Conservation (phyloP, 2,888 invertebrate species). For the Strigamia maritima region DNA sequence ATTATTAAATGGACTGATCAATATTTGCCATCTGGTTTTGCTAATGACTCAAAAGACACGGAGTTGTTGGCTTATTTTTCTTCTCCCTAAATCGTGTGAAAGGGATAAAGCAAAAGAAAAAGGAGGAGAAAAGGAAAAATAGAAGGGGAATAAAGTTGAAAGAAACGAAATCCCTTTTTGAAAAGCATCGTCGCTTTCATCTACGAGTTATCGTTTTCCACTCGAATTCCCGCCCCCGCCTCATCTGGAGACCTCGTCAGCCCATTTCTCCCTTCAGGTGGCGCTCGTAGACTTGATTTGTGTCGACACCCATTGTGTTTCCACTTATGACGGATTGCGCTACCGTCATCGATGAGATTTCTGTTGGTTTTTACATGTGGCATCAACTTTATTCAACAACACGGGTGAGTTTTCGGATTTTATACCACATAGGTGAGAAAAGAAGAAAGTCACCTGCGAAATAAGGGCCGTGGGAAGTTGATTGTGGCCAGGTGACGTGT, state of each 20-base stretch:
- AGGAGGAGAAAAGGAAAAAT: background rate
- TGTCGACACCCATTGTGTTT: slow-evolving; percentile 22
- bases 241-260: slow-evolving; percentile 25
- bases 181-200: slow-evolving; percentile 24
- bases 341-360: slow-evolving; percentile 13
- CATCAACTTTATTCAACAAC: background rate
- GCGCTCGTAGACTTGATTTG: slow-evolving; percentile 32
- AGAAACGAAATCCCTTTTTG: slow-evolving; percentile 22
- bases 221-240: slow-evolving; percentile 32
- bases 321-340: slow-evolving; percentile 20
- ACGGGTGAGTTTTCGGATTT: background rate
- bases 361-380: background rate
- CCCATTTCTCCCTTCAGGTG: slow-evolving; percentile 31
- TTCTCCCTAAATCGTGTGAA: background rate
- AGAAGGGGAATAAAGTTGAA: background rate
- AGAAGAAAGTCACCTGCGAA: background rate
- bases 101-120: background rate
- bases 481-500: slow-evolving; percentile 2
- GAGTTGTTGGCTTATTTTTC: background rate
- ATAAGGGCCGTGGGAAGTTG: slow-evolving; percentile 25
- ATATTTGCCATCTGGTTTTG: slow-evolving; percentile 24
- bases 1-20: background rate
- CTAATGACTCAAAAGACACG: slow-evolving; percentile 1
- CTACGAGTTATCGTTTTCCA: slow-evolving; percentile 30
- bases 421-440: slow-evolving; percentile 9